phyloP scores from a whole-genome alignment of 2,113 vertebrate species.

The Gallinago undulata region DNA sequence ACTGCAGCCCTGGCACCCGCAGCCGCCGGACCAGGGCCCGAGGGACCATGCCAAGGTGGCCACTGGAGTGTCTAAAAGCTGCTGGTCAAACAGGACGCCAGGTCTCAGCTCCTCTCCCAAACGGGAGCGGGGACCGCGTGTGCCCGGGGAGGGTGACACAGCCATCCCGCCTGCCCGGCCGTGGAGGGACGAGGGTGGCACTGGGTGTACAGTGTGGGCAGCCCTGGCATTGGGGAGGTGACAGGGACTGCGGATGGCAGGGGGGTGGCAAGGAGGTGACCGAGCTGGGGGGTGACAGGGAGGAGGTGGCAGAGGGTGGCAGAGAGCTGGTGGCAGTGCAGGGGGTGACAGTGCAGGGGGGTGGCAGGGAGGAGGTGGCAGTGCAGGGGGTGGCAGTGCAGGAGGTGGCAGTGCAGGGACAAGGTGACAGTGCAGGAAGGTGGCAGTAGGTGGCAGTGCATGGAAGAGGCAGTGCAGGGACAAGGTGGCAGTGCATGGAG shows the following conservation, averaged over 20 bases:
- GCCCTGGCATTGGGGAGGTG: neutral
- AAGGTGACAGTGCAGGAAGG: too few species aligned
- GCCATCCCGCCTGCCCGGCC: neutral
- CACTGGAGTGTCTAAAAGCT: neutral
- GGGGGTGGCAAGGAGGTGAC: neutral
- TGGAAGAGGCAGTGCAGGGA: too few species aligned
- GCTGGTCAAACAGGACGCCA: too few species aligned
- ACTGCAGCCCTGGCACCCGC: too few species aligned
- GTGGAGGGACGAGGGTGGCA: neutral
- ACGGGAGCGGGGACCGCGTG: rapidly evolving
- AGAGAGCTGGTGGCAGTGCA: neutral
- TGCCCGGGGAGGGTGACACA: neutral
- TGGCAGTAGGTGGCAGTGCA: too few species aligned
- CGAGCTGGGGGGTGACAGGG: too few species aligned
- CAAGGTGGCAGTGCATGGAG: too few species aligned
- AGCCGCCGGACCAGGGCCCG: rapidly evolving
- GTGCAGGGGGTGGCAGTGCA: too few species aligned
- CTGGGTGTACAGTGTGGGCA: neutral
- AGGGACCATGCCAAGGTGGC: neutral
- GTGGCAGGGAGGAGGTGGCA: too few species aligned
- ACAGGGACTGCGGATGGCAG: neutral
- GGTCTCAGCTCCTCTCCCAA: neutral
- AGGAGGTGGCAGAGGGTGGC: too few species aligned
- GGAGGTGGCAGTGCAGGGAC: neutral
- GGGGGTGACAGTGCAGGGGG: too few species aligned